phyloP scores from a whole-genome alignment of 1,140 invertebrate species.

The Drosophila saltans region DNA sequence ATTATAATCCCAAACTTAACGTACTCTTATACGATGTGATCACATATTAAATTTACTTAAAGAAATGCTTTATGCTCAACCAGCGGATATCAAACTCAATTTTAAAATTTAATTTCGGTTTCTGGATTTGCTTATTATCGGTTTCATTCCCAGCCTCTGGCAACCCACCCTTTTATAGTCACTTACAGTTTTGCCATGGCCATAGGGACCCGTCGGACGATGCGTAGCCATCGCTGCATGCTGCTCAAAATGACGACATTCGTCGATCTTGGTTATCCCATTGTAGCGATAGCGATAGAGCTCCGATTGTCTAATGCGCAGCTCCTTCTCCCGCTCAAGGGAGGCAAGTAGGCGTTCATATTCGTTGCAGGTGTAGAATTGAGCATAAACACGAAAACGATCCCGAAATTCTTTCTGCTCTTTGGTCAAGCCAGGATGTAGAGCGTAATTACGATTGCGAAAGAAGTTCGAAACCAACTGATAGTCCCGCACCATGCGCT shows the following conservation, averaged over 20 bases:
- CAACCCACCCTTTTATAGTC: conserved; percentile 21
- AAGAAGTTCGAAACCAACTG: conserved; percentile 93
- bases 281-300: conserved; percentile 91
- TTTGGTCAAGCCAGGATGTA: conserved; percentile 80
- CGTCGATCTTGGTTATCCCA: conserved; percentile 91
- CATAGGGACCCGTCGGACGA: conserved; percentile 75
- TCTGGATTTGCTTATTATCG: background rate
- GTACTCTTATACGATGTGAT: too few species aligned
- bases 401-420: conserved; percentile 89
- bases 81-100: too few species aligned
- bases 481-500: conserved; percentile 93
- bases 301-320: conserved; percentile 92
- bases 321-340: conserved; percentile 92
- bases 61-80: too few species aligned
- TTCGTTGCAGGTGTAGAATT: conserved; percentile 93
- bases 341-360: conserved; percentile 91
- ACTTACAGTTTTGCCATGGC: conserved; percentile 83
- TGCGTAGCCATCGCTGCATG: conserved; percentile 85
- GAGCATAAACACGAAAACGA: conserved; percentile 92
- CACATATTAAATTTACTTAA: too few species aligned
- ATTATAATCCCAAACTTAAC: background rate
- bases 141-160: conserved; percentile 20
- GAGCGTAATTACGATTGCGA: conserved; percentile 82
- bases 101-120: too few species aligned
- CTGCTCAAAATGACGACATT: conserved; percentile 93